Evolutionary conservation across 2,888 invertebrate genomes (phyloP).

Genomic region (Yponomeuta evonymella): DNA sequence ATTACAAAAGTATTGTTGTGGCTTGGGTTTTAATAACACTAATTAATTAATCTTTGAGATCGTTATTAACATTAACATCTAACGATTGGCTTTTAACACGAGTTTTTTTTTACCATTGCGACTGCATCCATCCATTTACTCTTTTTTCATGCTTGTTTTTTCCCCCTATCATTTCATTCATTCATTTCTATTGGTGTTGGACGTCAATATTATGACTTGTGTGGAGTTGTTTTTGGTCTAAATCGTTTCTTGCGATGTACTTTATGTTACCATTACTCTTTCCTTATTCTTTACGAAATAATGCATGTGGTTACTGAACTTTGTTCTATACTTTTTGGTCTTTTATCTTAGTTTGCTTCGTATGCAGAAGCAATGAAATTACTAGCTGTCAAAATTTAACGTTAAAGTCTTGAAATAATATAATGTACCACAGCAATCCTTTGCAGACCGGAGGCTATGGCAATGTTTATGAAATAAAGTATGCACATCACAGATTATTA

Average conservation of each 20-base stretch:
- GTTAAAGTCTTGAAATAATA: neutral
- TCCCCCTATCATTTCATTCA: slow-evolving; percentile 27
- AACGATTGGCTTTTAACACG: slow-evolving; percentile 30
- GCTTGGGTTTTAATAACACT: slow-evolving; percentile 57
- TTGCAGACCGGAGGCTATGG: slow-evolving; percentile 40
- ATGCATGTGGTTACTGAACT: slow-evolving; percentile 17
- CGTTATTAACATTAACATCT: slow-evolving; percentile 37
- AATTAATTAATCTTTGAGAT: slow-evolving; percentile 25
- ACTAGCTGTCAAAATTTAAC: neutral
- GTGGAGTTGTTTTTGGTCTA: neutral
- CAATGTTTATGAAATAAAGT: slow-evolving; percentile 15
- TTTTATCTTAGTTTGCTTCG: slow-evolving; percentile 22
- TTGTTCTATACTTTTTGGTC: slow-evolving; percentile 16
- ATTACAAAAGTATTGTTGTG: slow-evolving; percentile 69
- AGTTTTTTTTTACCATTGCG: slow-evolving; percentile 46
- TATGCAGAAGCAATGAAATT: slow-evolving; percentile 68
- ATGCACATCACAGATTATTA: too few relatives aligned
- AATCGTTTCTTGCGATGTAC: slow-evolving; percentile 22
- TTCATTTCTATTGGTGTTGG: slow-evolving; percentile 14
- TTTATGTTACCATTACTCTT: slow-evolving; percentile 25
- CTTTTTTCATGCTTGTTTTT: slow-evolving; percentile 18
- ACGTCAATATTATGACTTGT: neutral
- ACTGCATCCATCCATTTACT: slow-evolving; percentile 48
- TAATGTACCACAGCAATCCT: slow-evolving; percentile 67
- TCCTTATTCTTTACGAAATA: slow-evolving; percentile 8